Evolutionary conservation across 2,888 invertebrate genomes (phyloP), one percentile per base, ranked within the genome.

Genomic region (Alloscopus bannaensis): DNA sequence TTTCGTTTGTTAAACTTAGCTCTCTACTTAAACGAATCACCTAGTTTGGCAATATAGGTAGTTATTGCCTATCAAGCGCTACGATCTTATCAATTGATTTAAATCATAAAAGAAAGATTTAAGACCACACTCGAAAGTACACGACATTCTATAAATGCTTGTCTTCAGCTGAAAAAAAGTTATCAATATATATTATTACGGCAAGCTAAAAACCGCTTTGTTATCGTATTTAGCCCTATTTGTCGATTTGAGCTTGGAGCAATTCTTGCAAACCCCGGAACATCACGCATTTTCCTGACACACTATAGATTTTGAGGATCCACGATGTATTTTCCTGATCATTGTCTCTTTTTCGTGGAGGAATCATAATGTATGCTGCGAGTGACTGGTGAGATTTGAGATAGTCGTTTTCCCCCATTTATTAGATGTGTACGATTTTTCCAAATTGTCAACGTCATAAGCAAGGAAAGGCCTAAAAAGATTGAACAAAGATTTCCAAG

Each of bases 221-320:
- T n/a, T n/a, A n/a, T n/a, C n/a, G n/a, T n/a, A n/a, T 18, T 59
- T 69, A 22, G 45, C 69, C 69, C 59, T 69, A 69, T 69, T 69
- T 69, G 69, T 69, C 69, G 42, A 69, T 69, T 29, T 45, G 59
- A 47, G 59, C 42, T 68, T 42, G 13, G 42, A 16, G 59, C n/a
- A n/a, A 69, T 69, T 59, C 59, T 69, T 18, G 36, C 20, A 50
- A n/a, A 42, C 24, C 4, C 45, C 45, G 3, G 8, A 45, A 11
- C 3, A 16, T 4, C 45, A 45, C 3, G 3, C 45, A 28, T 57
- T 42, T 13, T 29, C 29, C 69, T 28, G 40, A 42, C 55, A 22
- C 50, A 45, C 20, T 50, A 50, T 66, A 28, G 50, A 20, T 50
- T 66, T 36, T 66, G 18, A 28, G 22, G 50, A 40, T 40, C 59